Base-by-base conservation (phyloP, 2,888 invertebrate genomes). In the Caprella mutica region DNA sequence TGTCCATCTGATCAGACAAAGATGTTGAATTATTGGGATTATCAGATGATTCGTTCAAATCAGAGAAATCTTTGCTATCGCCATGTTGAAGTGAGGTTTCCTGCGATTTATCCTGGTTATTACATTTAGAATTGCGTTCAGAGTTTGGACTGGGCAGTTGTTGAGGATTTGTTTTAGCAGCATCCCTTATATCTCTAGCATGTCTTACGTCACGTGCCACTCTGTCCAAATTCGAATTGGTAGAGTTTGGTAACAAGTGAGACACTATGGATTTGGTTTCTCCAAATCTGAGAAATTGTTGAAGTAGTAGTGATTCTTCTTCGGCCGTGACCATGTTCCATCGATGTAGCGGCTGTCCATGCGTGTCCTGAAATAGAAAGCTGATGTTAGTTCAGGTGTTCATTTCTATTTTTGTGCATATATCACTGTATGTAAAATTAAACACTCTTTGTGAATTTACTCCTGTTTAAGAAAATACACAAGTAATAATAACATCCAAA, bases 301-400 rank as follows among this genome's bases (percentile, higher is more conserved):
- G 89, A 67, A 92, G 79, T 68, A 91, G 88, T 76, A 90, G 79
- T 71, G 85, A 86, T 77, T 92, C 90, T 76, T 92, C 91, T 72
- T 90, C 86, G 70, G 83, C 79, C 68, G 84, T 85, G 72, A 86
- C 85, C 71, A 89, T 84, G 70, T 82, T 83, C 90, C 91, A 91
- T 78, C 53, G 58, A 46, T 64, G 60, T 6, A 64, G 52, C 21
- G 58, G 52, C 17, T 60, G 57, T 4, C 64, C 64, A 23, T 60
- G 59, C 26, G 56, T 57, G 53, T 88, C 87, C 88, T 89, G 70
- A 17, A 46, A 27, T 14, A 12, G 26, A 27, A 55, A 55, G 30
- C 29, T 5, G n/a, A n/a, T n/a, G n/a, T 52, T 6, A 35, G 21
- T 52, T 6, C 21, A 14, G 30, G 21, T 52, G 24, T 52, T n/a